Percentiles rank a stretch among this genome's conserved stretches.
phyloP scores from a whole-genome alignment of 2,797 vertebrate species.

The Novumbra hubbsi region DNA sequence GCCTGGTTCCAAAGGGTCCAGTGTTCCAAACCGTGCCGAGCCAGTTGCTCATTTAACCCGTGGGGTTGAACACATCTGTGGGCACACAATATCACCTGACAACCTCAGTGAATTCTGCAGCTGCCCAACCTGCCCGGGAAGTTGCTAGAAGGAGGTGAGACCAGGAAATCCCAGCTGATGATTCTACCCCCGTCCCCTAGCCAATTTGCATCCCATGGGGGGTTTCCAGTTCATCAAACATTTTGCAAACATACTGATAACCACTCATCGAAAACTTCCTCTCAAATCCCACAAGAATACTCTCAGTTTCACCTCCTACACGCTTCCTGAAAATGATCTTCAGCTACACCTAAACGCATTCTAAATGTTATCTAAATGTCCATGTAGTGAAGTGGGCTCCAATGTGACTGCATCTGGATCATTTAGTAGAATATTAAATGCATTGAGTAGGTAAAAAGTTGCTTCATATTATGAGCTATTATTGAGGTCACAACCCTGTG shows the following conservation, averaged over 20 bases:
- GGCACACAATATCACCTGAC: too few species aligned
- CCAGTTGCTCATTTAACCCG: too few species aligned
- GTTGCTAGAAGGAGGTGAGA: too few species aligned
- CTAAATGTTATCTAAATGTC: background rate
- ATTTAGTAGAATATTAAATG: constrained; percentile 40
- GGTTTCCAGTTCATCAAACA: too few species aligned
- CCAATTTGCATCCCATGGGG: too few species aligned
- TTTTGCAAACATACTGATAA: background rate
- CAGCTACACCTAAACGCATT: background rate
- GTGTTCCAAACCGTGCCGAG: too few species aligned
- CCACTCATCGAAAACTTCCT: background rate
- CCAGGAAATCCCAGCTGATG: too few species aligned
- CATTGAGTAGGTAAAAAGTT: background rate
- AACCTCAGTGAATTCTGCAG: too few species aligned
- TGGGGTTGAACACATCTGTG: too few species aligned
- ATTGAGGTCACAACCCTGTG: constrained; percentile 24
- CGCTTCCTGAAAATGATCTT: constrained; percentile 4
- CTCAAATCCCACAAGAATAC: background rate
- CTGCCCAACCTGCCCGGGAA: too few species aligned
- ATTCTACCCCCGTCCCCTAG: too few species aligned
- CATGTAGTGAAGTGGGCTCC: constrained; percentile 9
- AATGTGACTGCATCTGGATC: constrained; percentile 34
- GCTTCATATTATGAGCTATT: constrained; percentile 36
- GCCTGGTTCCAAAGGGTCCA: too few species aligned
- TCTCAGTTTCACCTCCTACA: background rate